Base-by-base conservation (phyloP, 1,140 invertebrate species). In the Drosophila neocordata region DNA sequence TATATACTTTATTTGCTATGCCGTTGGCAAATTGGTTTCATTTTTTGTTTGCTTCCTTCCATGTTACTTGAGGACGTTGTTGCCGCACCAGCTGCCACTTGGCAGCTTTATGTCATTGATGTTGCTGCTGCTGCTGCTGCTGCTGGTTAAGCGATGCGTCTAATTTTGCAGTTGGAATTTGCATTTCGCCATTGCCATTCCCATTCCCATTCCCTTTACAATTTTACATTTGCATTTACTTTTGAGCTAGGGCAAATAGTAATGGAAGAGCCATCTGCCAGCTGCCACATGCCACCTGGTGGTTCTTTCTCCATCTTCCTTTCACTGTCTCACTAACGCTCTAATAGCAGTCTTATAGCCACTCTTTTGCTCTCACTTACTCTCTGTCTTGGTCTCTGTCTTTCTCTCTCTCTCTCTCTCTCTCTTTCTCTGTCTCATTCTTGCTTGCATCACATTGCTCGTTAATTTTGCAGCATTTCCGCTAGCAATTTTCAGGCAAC, bases 401-500 rank as follows among this genome's bases (percentile, higher is more conserved):
- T 31, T 6, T 4, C 27, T 31, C 27, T 31, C 27, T 4, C 27
- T 7, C 27, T 31, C 27, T 6, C 5, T 31, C 27, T 6, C 27
- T 31, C 27, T 6, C 6, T 31, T 6, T 31, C 4, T 31, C 1
- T 6, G 4, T 31, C 4, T 31, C 27, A 1, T 7, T 31, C 27
- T 31, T 31, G 27, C 27, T 31, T 31, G 27, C 63, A 44, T 65
- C 65, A 52, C 60, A 72, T 69, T 88, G 78, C 82, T 87, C 83
- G 83, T 87, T 87, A 87, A 87, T 87, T 87, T 87, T 87, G 79
- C 83, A 88, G 83, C 83, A 88, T 87, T 88, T 87, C 83, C 83
- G 83, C 73, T 79, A 73, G 77, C 82, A 87, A 87, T 87, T 87
- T 85, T 85, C 62, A 69, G 78, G 65, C 74, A 78, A 68, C 61